Evolutionary conservation across 2,888 invertebrate genomes (phyloP), one percentile per base, ranked within the genome.

Genomic region (Leptinotarsa rubiginosa): DNA sequence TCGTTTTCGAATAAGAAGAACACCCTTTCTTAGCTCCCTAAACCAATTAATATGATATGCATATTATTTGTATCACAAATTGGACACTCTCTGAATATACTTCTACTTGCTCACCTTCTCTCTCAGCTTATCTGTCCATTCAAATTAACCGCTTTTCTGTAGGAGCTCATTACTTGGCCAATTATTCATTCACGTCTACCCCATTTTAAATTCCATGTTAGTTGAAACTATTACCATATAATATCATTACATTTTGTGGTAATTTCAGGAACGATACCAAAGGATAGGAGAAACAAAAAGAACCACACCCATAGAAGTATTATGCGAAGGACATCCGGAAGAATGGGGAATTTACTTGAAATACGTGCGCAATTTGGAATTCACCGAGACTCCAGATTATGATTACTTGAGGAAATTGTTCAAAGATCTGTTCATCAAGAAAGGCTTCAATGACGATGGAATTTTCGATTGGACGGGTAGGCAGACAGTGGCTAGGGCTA

Each of bases 231-330:
- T 20, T 56, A n/a, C 12, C 12, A n/a, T 20, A 22, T 10, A 10
- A 25, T 13, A 25, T 13, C 2, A 25, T 16, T 0, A 62, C 13
- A 16, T n/a, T 16, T 5, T n/a, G 1, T 41, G 16, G 7, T 10
- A 18, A 41, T 75, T 75, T n/a, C 25, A 79, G 91, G 99, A 99
- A 90, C 91, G 99, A 88, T 99, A 99, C 92, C 99, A 99, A 91
- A 99, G 99, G 92, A 99, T 99, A 88, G 99, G 99, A 85, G 99
- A 99, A 89, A 99, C 99, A 82, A 99, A 99, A 90, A 92, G 98
- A 86, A 96, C 97, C 85, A 99, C 99, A 82, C 97, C 99, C 73
- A 97, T 99, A 86, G 99, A 99, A 91, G 95, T 92, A 84, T 90
- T 95, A 79, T 95, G 95, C 89, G 95, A 95, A 85, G 83, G 94